Evolutionary conservation across 1,140 invertebrate species (phyloP).

Genomic region (Drosophila kohkoa): DNA sequence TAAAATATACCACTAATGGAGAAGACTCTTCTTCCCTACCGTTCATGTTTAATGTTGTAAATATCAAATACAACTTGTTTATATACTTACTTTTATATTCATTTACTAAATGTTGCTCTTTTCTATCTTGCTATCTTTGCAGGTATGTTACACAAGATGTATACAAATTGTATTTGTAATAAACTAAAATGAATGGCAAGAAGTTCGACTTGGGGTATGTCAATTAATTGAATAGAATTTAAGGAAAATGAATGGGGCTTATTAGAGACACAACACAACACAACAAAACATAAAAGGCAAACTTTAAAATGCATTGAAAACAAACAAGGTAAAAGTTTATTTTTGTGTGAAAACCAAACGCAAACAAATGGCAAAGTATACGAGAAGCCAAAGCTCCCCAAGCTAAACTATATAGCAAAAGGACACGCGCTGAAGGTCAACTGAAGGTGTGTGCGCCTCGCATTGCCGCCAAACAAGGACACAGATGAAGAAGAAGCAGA

Average conservation of each 20-base stretch:
- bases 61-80: no score
- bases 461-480: conserved; percentile 21
- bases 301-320: conserved; percentile 75
- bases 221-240: conserved; percentile 15
- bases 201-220: neutral
- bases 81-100: neutral
- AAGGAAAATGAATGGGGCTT: neutral
- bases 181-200: conserved; percentile 2
- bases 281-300: conserved; percentile 31
- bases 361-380: conserved; percentile 21
- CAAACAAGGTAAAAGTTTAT: conserved; percentile 45
- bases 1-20: no score
- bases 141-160: conserved; percentile 48
- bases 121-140: conserved; percentile 28
- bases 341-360: conserved; percentile 31
- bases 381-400: neutral
- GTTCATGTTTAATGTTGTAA: no score
- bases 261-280: neutral
- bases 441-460: conserved; percentile 53
- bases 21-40: no score
- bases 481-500: neutral
- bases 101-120: neutral
- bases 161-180: neutral
- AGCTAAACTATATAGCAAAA: conserved; percentile 28
- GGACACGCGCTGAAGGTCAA: conserved; percentile 65